phyloP scores from a whole-genome alignment of 1,140 invertebrate genomes.

The Bradysia coprophila region DNA sequence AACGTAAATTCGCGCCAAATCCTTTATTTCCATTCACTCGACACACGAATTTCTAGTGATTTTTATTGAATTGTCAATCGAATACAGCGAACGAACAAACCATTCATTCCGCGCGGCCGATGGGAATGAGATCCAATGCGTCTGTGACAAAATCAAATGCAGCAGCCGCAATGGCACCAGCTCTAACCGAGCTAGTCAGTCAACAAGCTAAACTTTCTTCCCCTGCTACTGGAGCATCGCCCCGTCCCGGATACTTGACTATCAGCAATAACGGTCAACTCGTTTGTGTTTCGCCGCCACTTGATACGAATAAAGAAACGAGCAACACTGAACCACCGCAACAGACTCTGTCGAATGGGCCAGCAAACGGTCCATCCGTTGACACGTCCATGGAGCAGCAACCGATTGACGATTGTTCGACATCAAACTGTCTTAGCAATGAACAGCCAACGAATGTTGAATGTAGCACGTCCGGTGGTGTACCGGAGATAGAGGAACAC shows the following conservation, averaged over 20 bases:
- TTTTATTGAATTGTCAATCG: no score
- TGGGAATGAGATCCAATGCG: slow-evolving; percentile 33
- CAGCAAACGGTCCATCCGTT: background rate
- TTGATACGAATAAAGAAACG: background rate
- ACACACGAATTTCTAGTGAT: no score
- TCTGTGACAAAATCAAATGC: slow-evolving; percentile 35
- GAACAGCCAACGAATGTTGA: background rate
- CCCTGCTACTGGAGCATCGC: slow-evolving; percentile 28
- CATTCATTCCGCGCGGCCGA: no score
- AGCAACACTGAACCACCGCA: background rate
- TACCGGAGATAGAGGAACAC: background rate
- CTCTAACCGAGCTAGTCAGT: slow-evolving; percentile 43
- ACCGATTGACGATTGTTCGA: background rate
- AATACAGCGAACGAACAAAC: no score
- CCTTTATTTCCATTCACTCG: no score
- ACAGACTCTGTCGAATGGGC: background rate
- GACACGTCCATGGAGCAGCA: background rate
- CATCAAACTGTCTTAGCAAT: no score
- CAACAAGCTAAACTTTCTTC: slow-evolving; percentile 27
- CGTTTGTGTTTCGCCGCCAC: background rate
- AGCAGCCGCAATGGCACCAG: slow-evolving; percentile 52
- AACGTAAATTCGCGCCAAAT: no score
- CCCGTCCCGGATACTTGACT: slow-evolving; percentile 22
- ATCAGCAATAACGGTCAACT: slow-evolving; percentile 3
- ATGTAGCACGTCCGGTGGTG: background rate